Evolutionary conservation across 1,140 invertebrate species (phyloP).

Genomic region (Hermetia illucens): DNA sequence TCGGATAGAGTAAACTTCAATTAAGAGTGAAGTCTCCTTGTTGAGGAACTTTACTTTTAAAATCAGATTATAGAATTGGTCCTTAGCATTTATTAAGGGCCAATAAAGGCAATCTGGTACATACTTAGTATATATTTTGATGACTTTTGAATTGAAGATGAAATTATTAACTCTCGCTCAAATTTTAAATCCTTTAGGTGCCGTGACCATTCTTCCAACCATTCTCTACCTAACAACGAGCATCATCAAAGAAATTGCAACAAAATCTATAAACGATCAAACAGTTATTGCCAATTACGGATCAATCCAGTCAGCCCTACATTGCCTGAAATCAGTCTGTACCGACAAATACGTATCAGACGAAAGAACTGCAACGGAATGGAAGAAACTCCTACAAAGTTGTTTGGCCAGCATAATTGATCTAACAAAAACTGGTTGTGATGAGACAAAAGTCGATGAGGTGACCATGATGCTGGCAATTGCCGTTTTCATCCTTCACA

Average conservation of each 20-base stretch:
- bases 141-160: too few relatives aligned
- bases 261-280: conserved; percentile 40
- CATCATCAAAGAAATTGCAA: conserved; percentile 66
- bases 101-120: too few relatives aligned
- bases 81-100: too few relatives aligned
- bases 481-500: conserved; percentile 72
- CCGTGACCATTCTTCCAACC: conserved; percentile 76
- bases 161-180: not conserved
- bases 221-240: conserved; percentile 84
- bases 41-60: too few relatives aligned
- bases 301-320: conserved; percentile 50
- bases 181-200: conserved; percentile 34
- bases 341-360: conserved; percentile 49
- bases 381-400: conserved; percentile 70
- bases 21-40: too few relatives aligned
- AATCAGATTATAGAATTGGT: too few relatives aligned
- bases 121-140: too few relatives aligned
- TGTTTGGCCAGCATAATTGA: conserved; percentile 79
- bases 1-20: too few relatives aligned
- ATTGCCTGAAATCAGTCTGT: conserved; percentile 50
- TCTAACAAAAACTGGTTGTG: conserved; percentile 66
- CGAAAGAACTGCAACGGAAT: conserved; percentile 38
- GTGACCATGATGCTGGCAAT: conserved; percentile 74
- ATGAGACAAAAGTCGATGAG: conserved; percentile 66
- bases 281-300: conserved; percentile 40